Base-by-base conservation (phyloP, 2,113 vertebrate genomes). In the Hydrolagus affinis region DNA sequence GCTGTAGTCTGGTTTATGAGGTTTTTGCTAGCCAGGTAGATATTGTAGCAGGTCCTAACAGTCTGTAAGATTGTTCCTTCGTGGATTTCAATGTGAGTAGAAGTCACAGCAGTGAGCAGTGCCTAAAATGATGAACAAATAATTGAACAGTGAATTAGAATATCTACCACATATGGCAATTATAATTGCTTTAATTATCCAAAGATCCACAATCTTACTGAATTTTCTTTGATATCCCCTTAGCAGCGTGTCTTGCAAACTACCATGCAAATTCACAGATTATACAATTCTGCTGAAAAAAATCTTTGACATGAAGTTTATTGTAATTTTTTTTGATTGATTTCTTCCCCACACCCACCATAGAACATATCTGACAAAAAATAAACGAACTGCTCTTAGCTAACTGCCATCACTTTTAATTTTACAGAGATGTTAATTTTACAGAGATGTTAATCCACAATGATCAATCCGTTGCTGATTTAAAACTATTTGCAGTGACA, bases 1-100 rank as follows among this genome's bases (percentile, higher is more conserved):
- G 98, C 97, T 0, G 97, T 98, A 87, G 98, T 99, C 91, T 99
- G 98, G 92, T 99, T 99, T 93, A 99, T 98, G 89, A 99, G 96
- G 91, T 99, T 99, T 89, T 96, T 96, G 92, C 98, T 99, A 90
- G 98, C 98, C 91, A 99, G 90, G 90, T 98, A 99, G 90, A 99
- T 98, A 92, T 99, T 98, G 89, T 99, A 99, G 89, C 98, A 99
- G 44, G 97, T 99, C 89, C 98, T 92, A 87, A 99, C 98, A 0
- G 98, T 98, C 86, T 98, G 96, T 23, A 99, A 95, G 87, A 98
- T 92, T 0, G 97, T 98, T 86, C 97, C 97, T 90, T 99, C 98
- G 0, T 99, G 98, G 72, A 99, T 98, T 93, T 98, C 98, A 86
- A 99, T 97, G 90, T 98, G 95, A 0, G 97, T 96, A 78, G 97